Conservation (phyloP, 2,113 vertebrate species). For the Dendropsophus ebraccatus region DNA sequence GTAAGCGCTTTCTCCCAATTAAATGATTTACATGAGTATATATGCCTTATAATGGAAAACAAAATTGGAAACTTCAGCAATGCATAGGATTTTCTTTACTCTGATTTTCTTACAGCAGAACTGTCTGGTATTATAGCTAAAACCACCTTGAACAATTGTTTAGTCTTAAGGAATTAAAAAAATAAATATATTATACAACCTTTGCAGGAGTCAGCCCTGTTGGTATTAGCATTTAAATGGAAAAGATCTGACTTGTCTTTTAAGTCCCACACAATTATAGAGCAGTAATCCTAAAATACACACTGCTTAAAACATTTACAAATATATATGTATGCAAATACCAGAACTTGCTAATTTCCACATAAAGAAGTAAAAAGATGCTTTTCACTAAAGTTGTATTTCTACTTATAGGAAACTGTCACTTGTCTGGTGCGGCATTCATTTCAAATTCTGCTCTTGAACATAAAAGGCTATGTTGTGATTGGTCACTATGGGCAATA, state of each 20-base stretch:
- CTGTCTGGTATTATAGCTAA: not conserved
- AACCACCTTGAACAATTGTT: slow-evolving; percentile 6
- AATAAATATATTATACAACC: not conserved
- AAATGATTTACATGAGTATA: not conserved
- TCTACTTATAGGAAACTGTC: not conserved
- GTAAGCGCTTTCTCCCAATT: not conserved
- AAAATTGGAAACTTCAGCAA: not conserved
- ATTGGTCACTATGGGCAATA: too few relatives aligned
- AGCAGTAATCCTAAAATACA: slow-evolving; percentile 8
- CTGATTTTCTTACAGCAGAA: not conserved
- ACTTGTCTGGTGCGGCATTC: too few relatives aligned
- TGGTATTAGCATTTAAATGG: slow-evolving; percentile 21
- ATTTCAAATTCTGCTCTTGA: too few relatives aligned
- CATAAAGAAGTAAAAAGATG: not conserved
- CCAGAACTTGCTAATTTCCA: not conserved
- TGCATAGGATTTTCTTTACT: not conserved
- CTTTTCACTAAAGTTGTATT: not conserved
- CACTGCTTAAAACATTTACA: not conserved
- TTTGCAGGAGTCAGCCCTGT: not conserved
- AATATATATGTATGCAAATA: slow-evolving; percentile 15
- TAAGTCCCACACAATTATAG: not conserved
- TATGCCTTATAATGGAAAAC: not conserved
- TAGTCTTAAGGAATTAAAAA: not conserved
- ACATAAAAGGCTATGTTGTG: too few relatives aligned
- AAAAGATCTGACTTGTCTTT: not conserved